Percentiles rank a stretch among this genome's conserved stretches.
Evolutionary conservation across 2,888 invertebrate genomes (phyloP).

Genomic region (Entomobrya proxima): DNA sequence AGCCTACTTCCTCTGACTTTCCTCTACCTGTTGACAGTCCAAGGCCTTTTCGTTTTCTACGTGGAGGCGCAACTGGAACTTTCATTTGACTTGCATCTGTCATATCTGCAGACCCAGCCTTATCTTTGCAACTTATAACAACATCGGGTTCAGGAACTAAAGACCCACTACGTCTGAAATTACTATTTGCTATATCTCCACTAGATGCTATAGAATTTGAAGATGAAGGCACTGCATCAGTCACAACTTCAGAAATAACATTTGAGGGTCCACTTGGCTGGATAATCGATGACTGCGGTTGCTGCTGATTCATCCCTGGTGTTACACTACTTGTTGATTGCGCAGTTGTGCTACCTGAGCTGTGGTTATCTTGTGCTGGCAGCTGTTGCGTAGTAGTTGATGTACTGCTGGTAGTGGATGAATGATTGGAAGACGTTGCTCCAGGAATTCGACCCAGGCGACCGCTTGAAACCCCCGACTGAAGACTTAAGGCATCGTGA

Average conservation of each 20-base stretch:
- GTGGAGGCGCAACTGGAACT: conserved; percentile 86
- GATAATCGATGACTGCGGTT: conserved; percentile 72
- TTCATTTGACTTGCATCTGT: conserved; percentile 56
- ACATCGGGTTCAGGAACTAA: conserved; percentile 87
- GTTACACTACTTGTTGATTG: conserved; percentile 71
- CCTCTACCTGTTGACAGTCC: conserved; percentile 73
- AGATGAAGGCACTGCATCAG: conserved; percentile 62
- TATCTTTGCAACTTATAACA: conserved; percentile 82
- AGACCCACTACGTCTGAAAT: conserved; percentile 9
- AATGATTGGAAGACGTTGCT: conserved; percentile 56
- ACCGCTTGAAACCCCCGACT: conserved; percentile 89
- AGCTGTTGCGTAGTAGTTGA: not conserved
- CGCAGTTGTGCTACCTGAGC: not conserved
- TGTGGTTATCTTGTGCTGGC: conserved; percentile 30
- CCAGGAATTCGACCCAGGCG: conserved; percentile 82
- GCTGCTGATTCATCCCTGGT: conserved; percentile 72
- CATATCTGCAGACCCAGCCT: conserved; percentile 40
- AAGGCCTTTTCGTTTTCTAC: conserved; percentile 80
- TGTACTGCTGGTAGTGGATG: conserved; percentile 36
- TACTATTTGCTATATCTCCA: conserved; percentile 21
- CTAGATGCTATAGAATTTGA: not conserved
- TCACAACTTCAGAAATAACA: conserved; percentile 14
- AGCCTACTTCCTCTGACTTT: conserved; percentile 75
- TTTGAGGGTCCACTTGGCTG: not conserved
- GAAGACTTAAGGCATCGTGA: conserved; percentile 90